Evolutionary conservation across 2,113 vertebrate genomes (phyloP).

Genomic region (Gavia stellata): DNA sequence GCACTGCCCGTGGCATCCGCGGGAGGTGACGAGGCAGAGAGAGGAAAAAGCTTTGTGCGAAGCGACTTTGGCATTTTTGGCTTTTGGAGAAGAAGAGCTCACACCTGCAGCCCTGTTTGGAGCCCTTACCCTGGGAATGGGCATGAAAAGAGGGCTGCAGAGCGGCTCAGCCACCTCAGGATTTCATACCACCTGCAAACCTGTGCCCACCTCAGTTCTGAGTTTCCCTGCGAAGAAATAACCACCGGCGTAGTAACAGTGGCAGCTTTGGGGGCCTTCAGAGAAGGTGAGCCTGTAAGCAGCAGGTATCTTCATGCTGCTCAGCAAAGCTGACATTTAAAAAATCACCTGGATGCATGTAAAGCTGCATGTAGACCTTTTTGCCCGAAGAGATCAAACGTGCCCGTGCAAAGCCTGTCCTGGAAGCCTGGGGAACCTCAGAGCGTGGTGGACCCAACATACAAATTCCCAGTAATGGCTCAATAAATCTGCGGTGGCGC

Average conservation of each 20-base stretch:
- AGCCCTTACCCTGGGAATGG: background rate
- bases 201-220: background rate
- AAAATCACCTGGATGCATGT: background rate
- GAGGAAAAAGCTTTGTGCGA: background rate
- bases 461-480: background rate
- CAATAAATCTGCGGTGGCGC: background rate
- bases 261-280: background rate
- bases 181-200: background rate
- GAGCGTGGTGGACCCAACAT: no score
- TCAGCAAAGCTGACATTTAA: background rate
- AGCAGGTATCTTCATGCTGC: background rate
- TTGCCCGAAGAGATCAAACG: background rate
- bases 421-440: background rate
- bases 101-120: background rate
- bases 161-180: background rate
- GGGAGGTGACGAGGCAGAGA: background rate
- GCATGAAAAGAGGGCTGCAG: background rate
- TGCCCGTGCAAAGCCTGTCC: background rate
- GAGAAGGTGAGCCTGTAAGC: background rate
- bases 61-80: background rate
- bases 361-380: background rate
- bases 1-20: accelerated
- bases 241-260: accelerated
- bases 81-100: background rate
- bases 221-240: background rate